Evolutionary conservation across 2,797 vertebrate species (phyloP), one percentile per base, ranked within the genome.

Genomic region (Takifugu rubripes): DNA sequence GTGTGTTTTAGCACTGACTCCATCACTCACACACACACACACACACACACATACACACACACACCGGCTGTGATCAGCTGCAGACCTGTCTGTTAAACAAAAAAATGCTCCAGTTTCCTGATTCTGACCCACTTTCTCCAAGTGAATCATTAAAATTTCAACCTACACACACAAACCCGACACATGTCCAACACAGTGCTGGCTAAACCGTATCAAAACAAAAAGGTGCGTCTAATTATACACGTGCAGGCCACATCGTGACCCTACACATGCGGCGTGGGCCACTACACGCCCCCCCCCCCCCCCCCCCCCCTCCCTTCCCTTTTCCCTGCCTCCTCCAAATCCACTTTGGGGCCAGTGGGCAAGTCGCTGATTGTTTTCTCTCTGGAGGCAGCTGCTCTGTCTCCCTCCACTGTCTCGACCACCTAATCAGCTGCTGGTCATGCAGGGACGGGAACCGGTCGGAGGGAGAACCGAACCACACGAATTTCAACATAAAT

Each of bases 291-390:
- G 17, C 45, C 47, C 76, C 70, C 71, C 52, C 59, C 65, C 62
- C 63, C 63, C 62, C 63, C 45, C 47, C 76, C 70, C 71, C 52
- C 59, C 65, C 62, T 31, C 5, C 14, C 43, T 46, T 53, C 64
- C 21, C 21, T 21, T 21, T 21, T 21, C 21, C 17, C 17, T 17
- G 17, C 63, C 80, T 77, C 78, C 81, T 76, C 77, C 78, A 86
- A 85, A 86, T 85, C 83, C 82, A 84, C 78, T 88, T 83, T 83
- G 68, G 67, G 74, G 68, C 74, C 79, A 54, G 76, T 56, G 74
- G 74, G 76, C 46, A 52, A 65, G 56, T 61, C n/a, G 33, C 70
- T 78, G 82, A 84, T 85, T 86, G 83, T 84, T 82, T 86, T 83
- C 78, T 75, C 68, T 66, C 49, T 15, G 59, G 69, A 63, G 10